A percentile compares a stretch with the other conserved stretches of the same genome.
Evolutionary conservation across 2,113 vertebrate species (phyloP).

Genomic region (Phycodurus eques): DNA sequence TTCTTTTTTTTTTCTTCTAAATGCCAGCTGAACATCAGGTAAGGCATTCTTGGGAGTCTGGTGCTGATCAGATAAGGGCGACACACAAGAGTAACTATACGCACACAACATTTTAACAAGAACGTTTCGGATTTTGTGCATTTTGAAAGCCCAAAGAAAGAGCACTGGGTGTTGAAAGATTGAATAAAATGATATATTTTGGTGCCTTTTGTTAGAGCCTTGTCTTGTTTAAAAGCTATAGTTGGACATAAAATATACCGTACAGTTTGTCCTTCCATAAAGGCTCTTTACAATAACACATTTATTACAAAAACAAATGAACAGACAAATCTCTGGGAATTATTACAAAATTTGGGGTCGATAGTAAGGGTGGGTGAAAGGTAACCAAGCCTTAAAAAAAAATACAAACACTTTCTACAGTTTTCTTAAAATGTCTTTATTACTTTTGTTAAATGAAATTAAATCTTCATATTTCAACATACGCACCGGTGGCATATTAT

Average conservation of each 20-base stretch:
- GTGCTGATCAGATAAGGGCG: background rate
- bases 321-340: background rate
- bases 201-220: background rate
- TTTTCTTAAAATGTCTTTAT: no score
- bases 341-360: background rate
- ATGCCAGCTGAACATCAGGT: constrained; percentile 47
- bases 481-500: no score
- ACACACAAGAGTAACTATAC: background rate
- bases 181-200: background rate
- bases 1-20: background rate
- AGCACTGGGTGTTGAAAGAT: background rate
- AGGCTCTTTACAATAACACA: background rate
- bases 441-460: no score
- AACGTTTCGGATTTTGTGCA: background rate
- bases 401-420: no score
- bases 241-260: background rate
- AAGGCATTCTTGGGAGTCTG: constrained; percentile 20
- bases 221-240: background rate
- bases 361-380: no score
- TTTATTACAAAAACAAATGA: background rate
- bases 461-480: no score
- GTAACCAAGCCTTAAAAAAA: no score
- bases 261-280: background rate
- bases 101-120: background rate
- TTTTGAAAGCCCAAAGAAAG: background rate